Conservation (phyloP, 2,113 vertebrate genomes). For the Gnathonemus longibarbis region DNA sequence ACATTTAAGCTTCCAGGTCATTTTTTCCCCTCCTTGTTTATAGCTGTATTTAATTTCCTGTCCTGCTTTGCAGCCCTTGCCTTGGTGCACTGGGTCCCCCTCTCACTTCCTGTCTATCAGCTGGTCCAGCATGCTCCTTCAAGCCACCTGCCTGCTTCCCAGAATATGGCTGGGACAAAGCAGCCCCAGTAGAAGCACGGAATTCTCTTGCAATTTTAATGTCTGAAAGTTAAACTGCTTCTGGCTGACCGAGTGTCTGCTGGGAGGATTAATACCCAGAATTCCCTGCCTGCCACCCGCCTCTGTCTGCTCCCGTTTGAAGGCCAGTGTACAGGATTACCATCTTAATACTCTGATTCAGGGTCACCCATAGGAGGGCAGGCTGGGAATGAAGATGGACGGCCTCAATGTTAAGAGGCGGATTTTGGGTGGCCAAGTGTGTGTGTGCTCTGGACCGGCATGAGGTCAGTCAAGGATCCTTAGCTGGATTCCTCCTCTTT, state of each 20-base stretch:
- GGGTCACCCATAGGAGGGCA: neutral
- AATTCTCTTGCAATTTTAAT: conserved; percentile 24
- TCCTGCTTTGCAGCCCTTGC: neutral
- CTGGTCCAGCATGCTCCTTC: conserved; percentile 24
- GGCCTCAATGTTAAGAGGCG: neutral
- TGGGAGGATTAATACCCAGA: conserved; percentile 35
- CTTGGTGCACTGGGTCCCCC: neutral
- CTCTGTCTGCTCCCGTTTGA: neutral
- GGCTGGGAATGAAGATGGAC: neutral
- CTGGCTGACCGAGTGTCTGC: conserved; percentile 33
- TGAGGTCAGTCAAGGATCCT: conserved; percentile 13
- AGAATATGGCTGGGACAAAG: conserved; percentile 3
- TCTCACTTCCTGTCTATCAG: neutral
- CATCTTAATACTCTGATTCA: conserved; percentile 19
- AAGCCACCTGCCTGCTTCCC: conserved; percentile 31
- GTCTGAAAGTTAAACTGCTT: conserved; percentile 27
- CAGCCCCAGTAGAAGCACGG: neutral
- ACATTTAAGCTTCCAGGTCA: neutral
- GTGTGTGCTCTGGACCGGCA: conserved; percentile 6
- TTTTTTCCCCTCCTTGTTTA: neutral
- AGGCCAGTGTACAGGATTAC: conserved; percentile 8
- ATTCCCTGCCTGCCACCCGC: neutral
- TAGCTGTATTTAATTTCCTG: neutral
- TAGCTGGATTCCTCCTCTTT: neutral
- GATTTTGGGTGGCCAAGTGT: neutral